Evolutionary conservation across 2,113 vertebrate genomes (phyloP), one percentile per base, ranked within the genome.

Genomic region (Sinosuthora webbiana): DNA sequence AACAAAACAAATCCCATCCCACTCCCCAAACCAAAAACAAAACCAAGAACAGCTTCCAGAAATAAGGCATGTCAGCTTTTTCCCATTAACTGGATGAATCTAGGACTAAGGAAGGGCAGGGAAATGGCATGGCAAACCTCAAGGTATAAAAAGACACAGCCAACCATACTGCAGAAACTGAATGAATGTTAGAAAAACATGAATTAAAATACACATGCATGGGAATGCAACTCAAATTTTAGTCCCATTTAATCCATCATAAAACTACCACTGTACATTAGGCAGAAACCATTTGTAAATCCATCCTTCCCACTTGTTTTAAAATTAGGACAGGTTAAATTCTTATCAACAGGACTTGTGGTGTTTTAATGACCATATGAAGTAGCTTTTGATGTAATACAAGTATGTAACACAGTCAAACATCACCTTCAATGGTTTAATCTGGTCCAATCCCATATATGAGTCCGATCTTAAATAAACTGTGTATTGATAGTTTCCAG

Each of bases 401-500:
- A 92, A 86, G 45, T 24, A 57, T 1, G 5, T 22, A 71, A 69
- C 16, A 77, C 13, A 60, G 41, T n/a, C 57, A 79, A 88, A 56
- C 55, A 52, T 98, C 93, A 99, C 99, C 99, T 99, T 99, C 81
- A 99, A 96, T 42, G 99, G 99, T 98, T 99, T 99, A 95, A 99
- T 98, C 98, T 99, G 99, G 98, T 99, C 99, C 98, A 99, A 98
- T 85, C 99, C 99, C 98, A 99, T 98, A 91, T 98, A 99, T 14
- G 99, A 99, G 96, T 99, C 99, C 4, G 99, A 99, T 84, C 99
- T 99, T 94, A 99, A 98, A 97, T 99, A 99, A 95, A 99, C 98
- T 17, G 99, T 99, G 96, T 99, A 99, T 96, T 99, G 99, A 96
- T 99, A 99, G 98, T 99, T 99, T 82, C 99, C 99, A 31, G 99